Evolutionary conservation across 2,888 invertebrate genomes (phyloP).

Genomic region (Spodoptera exigua): DNA sequence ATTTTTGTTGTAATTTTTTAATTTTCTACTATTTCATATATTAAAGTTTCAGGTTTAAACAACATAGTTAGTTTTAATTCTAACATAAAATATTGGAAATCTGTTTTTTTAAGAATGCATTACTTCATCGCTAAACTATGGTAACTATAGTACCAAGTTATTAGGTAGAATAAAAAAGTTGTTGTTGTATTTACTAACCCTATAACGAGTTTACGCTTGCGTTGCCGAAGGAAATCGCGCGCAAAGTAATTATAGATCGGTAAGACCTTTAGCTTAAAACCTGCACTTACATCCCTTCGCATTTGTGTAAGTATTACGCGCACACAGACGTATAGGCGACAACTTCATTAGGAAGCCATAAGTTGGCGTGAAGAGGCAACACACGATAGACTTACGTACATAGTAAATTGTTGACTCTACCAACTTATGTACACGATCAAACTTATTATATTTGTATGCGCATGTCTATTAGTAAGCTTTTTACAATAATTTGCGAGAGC

Average conservation of each 20-base stretch:
- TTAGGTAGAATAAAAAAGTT: neutral
- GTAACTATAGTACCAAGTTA: too few species aligned
- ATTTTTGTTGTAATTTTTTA: constrained; percentile 5
- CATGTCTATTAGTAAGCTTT: neutral
- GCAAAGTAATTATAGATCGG: constrained; percentile 85
- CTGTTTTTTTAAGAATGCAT: neutral
- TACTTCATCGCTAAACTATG: too few species aligned
- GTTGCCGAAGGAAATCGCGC: constrained; percentile 80
- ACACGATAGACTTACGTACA: constrained; percentile 65
- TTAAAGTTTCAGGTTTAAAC: too few species aligned
- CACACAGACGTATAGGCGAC: constrained; percentile 63
- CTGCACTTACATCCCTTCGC: constrained; percentile 57
- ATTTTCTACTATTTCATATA: too few species aligned
- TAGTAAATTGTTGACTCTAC: constrained; percentile 66
- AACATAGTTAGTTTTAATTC: too few species aligned
- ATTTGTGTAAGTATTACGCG: constrained; percentile 43
- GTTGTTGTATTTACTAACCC: constrained; percentile 60
- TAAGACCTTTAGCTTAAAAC: constrained; percentile 79
- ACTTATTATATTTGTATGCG: constrained; percentile 31
- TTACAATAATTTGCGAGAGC: neutral
- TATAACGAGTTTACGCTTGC: constrained; percentile 72
- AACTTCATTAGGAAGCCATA: constrained; percentile 86
- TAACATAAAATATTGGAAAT: too few species aligned
- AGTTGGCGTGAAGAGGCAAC: constrained; percentile 73
- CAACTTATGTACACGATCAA: constrained; percentile 41